These are phyloP conservation scores for Oreochromis spilurus DNA, from an alignment of 2,113 vertebrate genomes.

Conservation along the genomic window DNA sequence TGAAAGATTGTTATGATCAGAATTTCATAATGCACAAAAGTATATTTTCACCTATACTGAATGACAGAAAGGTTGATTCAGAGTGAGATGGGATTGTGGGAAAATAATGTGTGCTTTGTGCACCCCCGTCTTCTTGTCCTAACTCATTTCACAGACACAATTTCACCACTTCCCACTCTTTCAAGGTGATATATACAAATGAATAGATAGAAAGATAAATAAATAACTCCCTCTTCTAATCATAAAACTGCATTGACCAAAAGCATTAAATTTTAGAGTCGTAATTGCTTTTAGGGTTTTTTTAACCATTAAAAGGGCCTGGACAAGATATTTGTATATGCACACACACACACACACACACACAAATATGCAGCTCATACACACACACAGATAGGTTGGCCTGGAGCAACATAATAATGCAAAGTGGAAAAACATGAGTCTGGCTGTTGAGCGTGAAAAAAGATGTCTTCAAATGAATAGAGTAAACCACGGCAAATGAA, in stretches of 20 bases:
- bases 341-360: background rate
- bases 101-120: slow-evolving; percentile 28
- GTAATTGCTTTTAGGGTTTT: slow-evolving; percentile 72
- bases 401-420: slow-evolving; percentile 63
- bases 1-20: background rate
- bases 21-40: background rate
- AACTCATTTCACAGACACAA: slow-evolving; percentile 39
- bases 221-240: slow-evolving; percentile 60
- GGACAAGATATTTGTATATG: slow-evolving; percentile 46
- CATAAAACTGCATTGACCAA: slow-evolving; percentile 53
- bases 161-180: slow-evolving; percentile 27
- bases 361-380: background rate
- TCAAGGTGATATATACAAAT: slow-evolving; percentile 48
- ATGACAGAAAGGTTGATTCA: slow-evolving; percentile 7
- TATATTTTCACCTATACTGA: background rate
- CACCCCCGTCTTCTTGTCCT: background rate
- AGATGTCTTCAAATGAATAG: slow-evolving; percentile 74
- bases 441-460: slow-evolving; percentile 60
- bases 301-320: slow-evolving; percentile 29
- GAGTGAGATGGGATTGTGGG: slow-evolving; percentile 12
- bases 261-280: slow-evolving; percentile 60
- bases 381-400: slow-evolving; percentile 11
- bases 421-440: slow-evolving; percentile 70
- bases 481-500: slow-evolving; percentile 76
- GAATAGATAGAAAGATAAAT: slow-evolving; percentile 60